These are phyloP conservation scores for Cyanistes caeruleus DNA, from an alignment of 2,113 vertebrate genomes.

Conservation along the genomic window DNA sequence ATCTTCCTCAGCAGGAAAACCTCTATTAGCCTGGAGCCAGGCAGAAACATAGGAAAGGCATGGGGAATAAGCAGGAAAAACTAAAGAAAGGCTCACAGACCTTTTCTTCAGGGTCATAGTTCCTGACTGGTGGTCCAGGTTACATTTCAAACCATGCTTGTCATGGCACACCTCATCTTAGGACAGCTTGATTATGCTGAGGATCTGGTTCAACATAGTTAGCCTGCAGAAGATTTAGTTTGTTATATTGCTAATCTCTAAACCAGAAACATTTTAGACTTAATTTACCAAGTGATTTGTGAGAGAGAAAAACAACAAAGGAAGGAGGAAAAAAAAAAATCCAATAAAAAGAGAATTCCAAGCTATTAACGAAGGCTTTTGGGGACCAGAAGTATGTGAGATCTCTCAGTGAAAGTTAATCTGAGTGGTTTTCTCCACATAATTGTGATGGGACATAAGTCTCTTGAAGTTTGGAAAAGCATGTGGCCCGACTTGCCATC, in stretches of 20 bases:
- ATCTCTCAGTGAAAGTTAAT: background rate
- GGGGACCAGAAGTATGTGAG: background rate
- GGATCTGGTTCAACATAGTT: background rate
- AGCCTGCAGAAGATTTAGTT: background rate
- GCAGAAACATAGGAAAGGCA: background rate
- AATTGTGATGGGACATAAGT: background rate
- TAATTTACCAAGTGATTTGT: background rate
- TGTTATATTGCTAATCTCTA: background rate
- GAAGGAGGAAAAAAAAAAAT: background rate
- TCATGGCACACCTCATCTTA: background rate
- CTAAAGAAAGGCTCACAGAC: fast-evolving
- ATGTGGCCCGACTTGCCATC: background rate
- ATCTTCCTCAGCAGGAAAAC: background rate
- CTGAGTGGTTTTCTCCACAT: background rate
- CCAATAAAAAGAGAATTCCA: background rate
- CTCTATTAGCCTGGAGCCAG: background rate
- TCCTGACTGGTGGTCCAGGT: background rate
- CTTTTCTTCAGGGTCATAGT: background rate
- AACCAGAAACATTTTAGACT: background rate
- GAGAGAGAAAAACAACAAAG: background rate
- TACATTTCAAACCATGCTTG: background rate
- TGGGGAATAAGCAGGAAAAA: background rate
- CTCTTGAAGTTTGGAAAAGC: background rate
- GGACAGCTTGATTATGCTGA: background rate
- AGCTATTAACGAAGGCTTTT: background rate